Evolutionary conservation across 2,113 vertebrate species (phyloP).

Genomic region (Dendrocopos noguchii): DNA sequence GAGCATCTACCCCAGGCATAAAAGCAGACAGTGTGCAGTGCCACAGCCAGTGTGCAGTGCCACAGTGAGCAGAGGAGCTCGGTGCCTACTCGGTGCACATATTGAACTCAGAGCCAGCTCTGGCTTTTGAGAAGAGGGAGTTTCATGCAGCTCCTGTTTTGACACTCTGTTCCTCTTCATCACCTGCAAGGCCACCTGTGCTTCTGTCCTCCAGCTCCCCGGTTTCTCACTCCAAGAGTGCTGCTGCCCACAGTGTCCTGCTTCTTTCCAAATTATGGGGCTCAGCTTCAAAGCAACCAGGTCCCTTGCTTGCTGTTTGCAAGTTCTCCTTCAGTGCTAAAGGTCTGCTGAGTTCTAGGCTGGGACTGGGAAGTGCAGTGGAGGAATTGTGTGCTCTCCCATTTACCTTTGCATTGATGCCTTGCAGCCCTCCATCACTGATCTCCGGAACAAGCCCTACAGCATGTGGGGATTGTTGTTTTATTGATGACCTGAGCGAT

Average conservation of each 20-base stretch:
- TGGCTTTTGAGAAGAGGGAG: not conserved
- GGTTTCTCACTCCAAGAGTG: not conserved
- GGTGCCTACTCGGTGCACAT: not conserved
- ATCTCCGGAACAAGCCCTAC: not conserved
- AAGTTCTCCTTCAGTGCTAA: not conserved
- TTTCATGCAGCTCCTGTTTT: not conserved
- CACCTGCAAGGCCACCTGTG: not conserved
- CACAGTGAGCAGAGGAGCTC: not conserved
- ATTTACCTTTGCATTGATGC: not conserved
- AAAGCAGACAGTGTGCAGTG: not conserved
- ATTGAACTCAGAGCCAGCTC: not conserved
- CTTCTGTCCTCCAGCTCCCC: not conserved
- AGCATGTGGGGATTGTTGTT: not conserved
- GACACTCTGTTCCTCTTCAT: not conserved
- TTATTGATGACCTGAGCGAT: not conserved
- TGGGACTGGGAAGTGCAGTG: not conserved
- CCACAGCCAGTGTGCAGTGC: not conserved
- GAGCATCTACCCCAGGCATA: not conserved
- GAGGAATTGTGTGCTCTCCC: fast-evolving
- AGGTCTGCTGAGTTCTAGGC: not conserved
- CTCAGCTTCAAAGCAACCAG: not conserved
- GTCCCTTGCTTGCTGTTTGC: not conserved
- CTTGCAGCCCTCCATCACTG: not conserved
- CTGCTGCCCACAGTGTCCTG: not conserved
- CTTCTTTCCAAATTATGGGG: not conserved